Conservation (phyloP, 2,888 invertebrate genomes). For the Protula sp. region DNA sequence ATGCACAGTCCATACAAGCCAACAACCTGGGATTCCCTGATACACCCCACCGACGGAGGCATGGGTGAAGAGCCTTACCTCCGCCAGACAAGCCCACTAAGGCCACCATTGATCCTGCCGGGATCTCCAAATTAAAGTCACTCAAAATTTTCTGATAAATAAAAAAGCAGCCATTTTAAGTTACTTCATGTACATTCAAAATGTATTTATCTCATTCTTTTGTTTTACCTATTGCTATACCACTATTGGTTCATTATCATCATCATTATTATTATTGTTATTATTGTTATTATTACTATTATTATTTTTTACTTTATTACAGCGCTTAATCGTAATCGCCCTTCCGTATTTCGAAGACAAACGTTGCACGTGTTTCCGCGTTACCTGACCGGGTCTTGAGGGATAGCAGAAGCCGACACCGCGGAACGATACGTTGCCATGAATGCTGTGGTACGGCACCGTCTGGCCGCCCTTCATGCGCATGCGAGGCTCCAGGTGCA, state of each 20-base stretch:
- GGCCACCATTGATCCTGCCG: slow-evolving; percentile 83
- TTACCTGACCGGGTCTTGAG: slow-evolving; percentile 64
- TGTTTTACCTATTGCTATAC: too few species aligned
- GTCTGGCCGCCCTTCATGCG: slow-evolving; percentile 31
- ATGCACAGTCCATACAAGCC: background rate
- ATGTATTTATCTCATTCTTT: too few species aligned
- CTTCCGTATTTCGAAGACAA: too few species aligned
- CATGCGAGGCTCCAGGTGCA: slow-evolving; percentile 18
- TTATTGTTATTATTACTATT: too few species aligned
- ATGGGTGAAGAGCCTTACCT: slow-evolving; percentile 5
- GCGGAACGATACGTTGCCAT: slow-evolving; percentile 65
- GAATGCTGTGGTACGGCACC: slow-evolving; percentile 52
- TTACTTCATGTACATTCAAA: too few species aligned
- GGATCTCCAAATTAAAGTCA: slow-evolving; percentile 74
- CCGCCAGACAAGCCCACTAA: slow-evolving; percentile 84
- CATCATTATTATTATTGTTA: too few species aligned
- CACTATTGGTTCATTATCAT: too few species aligned
- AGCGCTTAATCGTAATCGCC: too few species aligned
- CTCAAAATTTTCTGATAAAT: slow-evolving; percentile 65
- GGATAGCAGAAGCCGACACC: slow-evolving; percentile 87
- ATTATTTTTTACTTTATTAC: too few species aligned
- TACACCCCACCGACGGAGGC: background rate
- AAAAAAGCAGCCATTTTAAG: too few species aligned
- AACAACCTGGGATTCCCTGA: background rate
- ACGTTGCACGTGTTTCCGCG: too few species aligned